A percentile compares a stretch with the other conserved stretches of the same genome.
phyloP scores from a whole-genome alignment of 2,888 invertebrate genomes.

The Agrilus mali region DNA sequence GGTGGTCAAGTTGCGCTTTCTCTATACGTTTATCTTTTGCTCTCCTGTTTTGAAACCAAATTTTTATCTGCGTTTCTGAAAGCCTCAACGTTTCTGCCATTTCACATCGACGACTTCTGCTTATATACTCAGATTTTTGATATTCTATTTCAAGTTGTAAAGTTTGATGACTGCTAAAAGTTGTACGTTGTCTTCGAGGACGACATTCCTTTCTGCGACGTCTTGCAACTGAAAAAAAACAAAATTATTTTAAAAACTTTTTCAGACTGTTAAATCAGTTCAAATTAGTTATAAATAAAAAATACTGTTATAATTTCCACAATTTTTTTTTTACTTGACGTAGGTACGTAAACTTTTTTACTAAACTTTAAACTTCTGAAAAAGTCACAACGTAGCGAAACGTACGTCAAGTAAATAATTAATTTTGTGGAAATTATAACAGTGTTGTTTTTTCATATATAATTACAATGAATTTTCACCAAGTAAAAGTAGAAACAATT shows the following conservation, averaged over 20 bases:
- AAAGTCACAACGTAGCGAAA: no score
- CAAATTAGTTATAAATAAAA: no score
- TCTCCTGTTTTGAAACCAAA: conserved; percentile 89
- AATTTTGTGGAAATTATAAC: no score
- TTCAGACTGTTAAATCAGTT: no score
- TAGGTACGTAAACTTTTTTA: no score
- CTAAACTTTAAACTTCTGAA: no score
- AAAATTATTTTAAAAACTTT: conserved; percentile 3
- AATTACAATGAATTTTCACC: no score
- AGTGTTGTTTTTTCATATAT: no score
- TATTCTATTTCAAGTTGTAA: conserved; percentile 82
- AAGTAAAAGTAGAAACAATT: no score
- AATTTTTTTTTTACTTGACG: no score
- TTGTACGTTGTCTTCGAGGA: conserved; percentile 82
- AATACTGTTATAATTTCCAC: no score
- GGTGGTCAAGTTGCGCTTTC: conserved; percentile 90
- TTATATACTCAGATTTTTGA: conserved; percentile 84
- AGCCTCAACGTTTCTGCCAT: conserved; percentile 55
- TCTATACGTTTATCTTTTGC: conserved; percentile 95
- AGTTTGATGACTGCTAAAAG: conserved; percentile 90
- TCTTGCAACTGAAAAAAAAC: conserved; percentile 56
- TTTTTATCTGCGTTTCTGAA: conserved; percentile 75
- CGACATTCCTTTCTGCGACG: conserved; percentile 76
- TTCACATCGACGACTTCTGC: conserved; percentile 69
- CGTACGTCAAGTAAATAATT: no score